Evolutionary conservation across 2,113 vertebrate species (phyloP).

Genomic region (Barnardius zonarius): DNA sequence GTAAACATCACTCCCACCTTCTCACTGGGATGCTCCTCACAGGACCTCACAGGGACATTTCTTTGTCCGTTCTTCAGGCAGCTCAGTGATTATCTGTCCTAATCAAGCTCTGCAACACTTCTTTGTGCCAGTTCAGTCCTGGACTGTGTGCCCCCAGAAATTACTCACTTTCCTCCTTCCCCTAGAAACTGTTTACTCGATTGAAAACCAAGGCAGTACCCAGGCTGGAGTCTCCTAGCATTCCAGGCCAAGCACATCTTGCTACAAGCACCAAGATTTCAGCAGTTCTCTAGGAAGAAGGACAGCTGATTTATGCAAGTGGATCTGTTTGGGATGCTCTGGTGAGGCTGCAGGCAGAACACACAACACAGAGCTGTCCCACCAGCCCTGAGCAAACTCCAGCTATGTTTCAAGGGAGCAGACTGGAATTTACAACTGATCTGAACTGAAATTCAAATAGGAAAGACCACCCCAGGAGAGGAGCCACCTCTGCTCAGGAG

Average conservation of each 20-base stretch:
- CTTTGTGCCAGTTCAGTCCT: not conserved
- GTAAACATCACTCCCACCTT: not conserved
- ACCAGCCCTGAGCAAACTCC: constrained; percentile 73
- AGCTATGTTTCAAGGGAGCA: constrained; percentile 70
- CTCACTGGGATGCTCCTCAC: not conserved
- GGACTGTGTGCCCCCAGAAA: not conserved
- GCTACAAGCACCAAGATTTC: constrained; percentile 10
- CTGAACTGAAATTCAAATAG: constrained; percentile 76
- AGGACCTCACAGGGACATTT: not conserved
- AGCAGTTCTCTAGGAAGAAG: constrained; percentile 24
- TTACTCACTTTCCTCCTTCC: not conserved
- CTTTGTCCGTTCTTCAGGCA: not conserved
- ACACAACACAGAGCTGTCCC: constrained; percentile 62
- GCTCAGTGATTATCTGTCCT: not conserved
- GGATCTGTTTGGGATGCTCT: constrained; percentile 30
- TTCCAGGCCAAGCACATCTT: not conserved
- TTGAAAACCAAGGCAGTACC: not conserved
- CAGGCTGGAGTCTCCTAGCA: not conserved
- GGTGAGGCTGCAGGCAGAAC: constrained; percentile 28
- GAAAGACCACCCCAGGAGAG: constrained; percentile 45
- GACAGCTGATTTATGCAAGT: constrained; percentile 29
- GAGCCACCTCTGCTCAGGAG: not conserved
- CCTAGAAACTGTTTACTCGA: not conserved
- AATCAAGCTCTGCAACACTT: not conserved
- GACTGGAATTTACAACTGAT: constrained; percentile 78